Percentiles rank a stretch among this genome's conserved stretches.
Evolutionary conservation across 2,113 vertebrate genomes (phyloP).

Genomic region (Grammomys dolichurus): DNA sequence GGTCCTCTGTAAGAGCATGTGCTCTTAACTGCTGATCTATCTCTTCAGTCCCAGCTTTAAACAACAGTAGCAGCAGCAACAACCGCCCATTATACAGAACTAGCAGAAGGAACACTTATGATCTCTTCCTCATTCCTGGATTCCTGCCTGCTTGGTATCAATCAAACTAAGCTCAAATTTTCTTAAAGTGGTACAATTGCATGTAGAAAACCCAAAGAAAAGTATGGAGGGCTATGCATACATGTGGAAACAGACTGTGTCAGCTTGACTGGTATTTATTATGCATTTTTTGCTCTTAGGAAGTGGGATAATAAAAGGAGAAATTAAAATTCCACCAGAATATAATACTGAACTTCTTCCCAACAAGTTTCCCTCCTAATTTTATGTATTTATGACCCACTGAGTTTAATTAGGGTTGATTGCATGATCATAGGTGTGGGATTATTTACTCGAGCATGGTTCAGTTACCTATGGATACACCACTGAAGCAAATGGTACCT

Average conservation of each 20-base stretch:
- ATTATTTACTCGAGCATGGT: neutral
- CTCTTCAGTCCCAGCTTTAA: neutral
- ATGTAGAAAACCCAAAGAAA: neutral
- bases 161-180: neutral
- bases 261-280: neutral
- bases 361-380: neutral
- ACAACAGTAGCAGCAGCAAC: neutral
- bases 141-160: neutral
- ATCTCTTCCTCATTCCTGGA: neutral
- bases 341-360: neutral
- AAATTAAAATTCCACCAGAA: neutral
- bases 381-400: neutral
- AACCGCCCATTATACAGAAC: neutral
- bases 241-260: neutral
- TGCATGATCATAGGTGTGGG: neutral
- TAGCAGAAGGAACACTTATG: neutral
- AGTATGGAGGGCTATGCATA: neutral
- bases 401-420: neutral
- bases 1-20: neutral
- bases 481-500: neutral
- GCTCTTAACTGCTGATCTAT: neutral
- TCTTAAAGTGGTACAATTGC: neutral
- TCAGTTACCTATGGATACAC: neutral
- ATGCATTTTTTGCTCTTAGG: neutral
- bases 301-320: neutral